phyloP scores from a whole-genome alignment of 2,113 vertebrate genomes.

The Nycticryphes semicollaris region DNA sequence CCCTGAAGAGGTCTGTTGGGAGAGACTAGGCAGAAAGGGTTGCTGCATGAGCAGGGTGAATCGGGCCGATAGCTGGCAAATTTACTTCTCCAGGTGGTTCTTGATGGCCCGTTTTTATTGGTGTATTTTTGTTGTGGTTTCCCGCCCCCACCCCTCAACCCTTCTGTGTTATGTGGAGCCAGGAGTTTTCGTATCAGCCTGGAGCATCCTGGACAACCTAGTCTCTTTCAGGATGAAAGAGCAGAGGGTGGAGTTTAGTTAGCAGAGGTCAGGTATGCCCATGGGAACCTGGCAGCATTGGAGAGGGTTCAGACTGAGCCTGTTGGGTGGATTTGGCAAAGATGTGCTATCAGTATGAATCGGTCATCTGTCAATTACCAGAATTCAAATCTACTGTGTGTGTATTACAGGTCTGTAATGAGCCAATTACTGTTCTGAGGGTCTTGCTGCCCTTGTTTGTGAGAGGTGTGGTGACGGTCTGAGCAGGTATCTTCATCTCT shows the following conservation, averaged over 20 bases:
- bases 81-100: not conserved
- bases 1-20: not conserved
- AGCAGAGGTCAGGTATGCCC: not conserved
- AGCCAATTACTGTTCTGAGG: not conserved
- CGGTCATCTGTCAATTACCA: not conserved
- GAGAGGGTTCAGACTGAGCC: not conserved
- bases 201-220: not conserved
- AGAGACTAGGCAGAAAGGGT: not conserved
- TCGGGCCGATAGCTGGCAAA: not conserved
- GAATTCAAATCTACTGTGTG: not conserved
- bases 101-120: not conserved
- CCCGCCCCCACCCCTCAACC: not conserved
- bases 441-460: not conserved
- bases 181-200: not conserved
- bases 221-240: not conserved
- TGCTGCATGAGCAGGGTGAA: not conserved
- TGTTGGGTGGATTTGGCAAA: slow-evolving; percentile 10
- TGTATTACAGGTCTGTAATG: not conserved
- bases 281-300: not conserved
- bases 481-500: not conserved
- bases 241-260: not conserved
- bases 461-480: not conserved
- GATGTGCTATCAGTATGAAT: fast-evolving
- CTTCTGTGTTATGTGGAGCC: not conserved
- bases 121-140: not conserved